Conservation (phyloP, 1,140 invertebrate genomes). For the Caligus rogercresseyi region DNA sequence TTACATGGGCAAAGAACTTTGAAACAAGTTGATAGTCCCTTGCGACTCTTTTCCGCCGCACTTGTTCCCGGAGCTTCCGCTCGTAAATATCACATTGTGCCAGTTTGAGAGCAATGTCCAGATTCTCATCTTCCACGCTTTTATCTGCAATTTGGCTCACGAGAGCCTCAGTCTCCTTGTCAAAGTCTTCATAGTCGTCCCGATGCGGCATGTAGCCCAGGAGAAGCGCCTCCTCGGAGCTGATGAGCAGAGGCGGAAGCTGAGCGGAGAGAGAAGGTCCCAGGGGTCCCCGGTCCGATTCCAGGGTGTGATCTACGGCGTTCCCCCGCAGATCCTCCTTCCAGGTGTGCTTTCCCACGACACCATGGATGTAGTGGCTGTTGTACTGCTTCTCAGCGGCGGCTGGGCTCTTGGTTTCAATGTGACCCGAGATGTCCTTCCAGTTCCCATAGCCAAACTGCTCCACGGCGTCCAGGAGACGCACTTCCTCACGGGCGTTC, state of each 20-base stretch:
- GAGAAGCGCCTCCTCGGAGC: constrained; percentile 53
- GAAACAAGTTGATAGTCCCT: constrained; percentile 64
- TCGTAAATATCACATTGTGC: constrained; percentile 20
- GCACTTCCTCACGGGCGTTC: constrained; percentile 73
- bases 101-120: constrained; percentile 36
- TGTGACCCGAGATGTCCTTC: constrained; percentile 68
- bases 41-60: constrained; percentile 62
- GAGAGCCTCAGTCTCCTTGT: constrained; percentile 38
- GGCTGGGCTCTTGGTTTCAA: constrained; percentile 57
- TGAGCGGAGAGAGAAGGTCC: constrained; percentile 39
- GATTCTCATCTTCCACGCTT: constrained; percentile 62
- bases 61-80: constrained; percentile 32
- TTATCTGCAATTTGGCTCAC: constrained; percentile 60
- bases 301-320: constrained; percentile 40
- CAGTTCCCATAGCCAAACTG: constrained; percentile 90
- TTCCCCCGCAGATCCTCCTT: constrained; percentile 34
- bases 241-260: constrained; percentile 60
- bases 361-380: constrained; percentile 67
- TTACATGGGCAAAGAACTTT: constrained; percentile 42
- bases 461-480: constrained; percentile 77
- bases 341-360: constrained; percentile 58
- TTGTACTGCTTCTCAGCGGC: constrained; percentile 73
- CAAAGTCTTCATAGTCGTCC: constrained; percentile 58
- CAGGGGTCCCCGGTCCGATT: constrained; percentile 58
- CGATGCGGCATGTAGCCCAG: constrained; percentile 83